These are phyloP conservation scores for Mobula hypostoma DNA, from an alignment of 2,113 vertebrate genomes.

Conservation along the genomic window DNA sequence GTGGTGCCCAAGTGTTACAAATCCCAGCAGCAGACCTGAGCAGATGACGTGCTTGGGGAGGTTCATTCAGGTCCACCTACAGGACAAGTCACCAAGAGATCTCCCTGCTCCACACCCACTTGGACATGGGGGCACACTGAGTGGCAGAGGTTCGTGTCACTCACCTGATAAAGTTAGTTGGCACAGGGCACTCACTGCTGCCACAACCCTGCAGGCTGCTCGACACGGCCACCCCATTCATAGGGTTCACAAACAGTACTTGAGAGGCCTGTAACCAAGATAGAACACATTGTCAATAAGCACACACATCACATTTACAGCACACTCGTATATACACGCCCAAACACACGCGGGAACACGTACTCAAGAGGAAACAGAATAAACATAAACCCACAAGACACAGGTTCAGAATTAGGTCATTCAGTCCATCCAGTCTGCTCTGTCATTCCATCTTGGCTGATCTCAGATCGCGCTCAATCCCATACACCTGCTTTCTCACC, in stretches of 20 bases:
- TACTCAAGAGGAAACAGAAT: not conserved
- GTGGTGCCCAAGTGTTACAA: no score
- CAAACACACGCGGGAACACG: not conserved
- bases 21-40: no score
- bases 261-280: slow-evolving; percentile 69
- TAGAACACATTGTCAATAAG: not conserved
- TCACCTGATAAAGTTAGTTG: slow-evolving; percentile 74
- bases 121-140: slow-evolving; percentile 40
- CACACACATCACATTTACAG: not conserved
- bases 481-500: no score
- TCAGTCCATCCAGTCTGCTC: no score
- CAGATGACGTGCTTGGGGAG: no score
- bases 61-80: no score
- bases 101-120: slow-evolving; percentile 55
- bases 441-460: no score
- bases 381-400: no score
- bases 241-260: slow-evolving; percentile 76
- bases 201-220: slow-evolving; percentile 80
- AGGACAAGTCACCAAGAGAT: no score
- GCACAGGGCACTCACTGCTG: slow-evolving; percentile 61
- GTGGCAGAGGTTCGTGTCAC: slow-evolving; percentile 38
- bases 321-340: not conserved
- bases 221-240: slow-evolving; percentile 72
- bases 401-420: no score
- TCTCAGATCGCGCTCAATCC: no score